phyloP scores from a whole-genome alignment of 2,113 vertebrate species.

The Cyanistes caeruleus region DNA sequence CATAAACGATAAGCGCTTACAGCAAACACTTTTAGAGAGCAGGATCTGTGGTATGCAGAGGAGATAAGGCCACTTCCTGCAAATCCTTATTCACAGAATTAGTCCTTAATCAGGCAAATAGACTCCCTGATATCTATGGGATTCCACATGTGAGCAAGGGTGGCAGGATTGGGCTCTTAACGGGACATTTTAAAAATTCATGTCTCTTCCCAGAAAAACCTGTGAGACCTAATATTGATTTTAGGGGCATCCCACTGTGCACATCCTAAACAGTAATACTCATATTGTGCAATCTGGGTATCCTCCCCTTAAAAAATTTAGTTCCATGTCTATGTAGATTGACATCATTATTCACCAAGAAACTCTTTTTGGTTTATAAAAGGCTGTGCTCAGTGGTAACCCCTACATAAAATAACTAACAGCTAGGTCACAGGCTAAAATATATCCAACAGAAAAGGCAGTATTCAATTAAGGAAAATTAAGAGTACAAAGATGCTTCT shows the following conservation, averaged over 20 bases:
- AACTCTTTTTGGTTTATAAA: not conserved
- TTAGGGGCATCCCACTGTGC: not conserved
- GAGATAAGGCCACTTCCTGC: conserved; percentile 67
- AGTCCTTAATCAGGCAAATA: conserved; percentile 54
- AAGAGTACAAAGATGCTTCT: not conserved
- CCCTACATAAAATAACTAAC: not conserved
- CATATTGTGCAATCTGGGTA: not conserved
- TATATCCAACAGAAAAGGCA: not conserved
- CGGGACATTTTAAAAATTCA: not conserved
- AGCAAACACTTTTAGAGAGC: conserved; percentile 68
- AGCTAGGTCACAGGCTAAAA: not conserved
- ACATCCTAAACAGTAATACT: not conserved
- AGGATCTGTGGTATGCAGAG: conserved; percentile 62
- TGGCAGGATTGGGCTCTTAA: conserved; percentile 20
- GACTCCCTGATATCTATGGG: not conserved
- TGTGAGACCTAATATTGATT: not conserved
- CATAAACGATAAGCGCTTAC: conserved; percentile 60
- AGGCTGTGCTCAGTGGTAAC: not conserved
- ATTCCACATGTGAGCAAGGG: conserved; percentile 1
- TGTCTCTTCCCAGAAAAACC: not conserved
- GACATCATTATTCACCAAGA: not conserved
- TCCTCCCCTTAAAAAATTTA: not conserved
- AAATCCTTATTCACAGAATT: conserved; percentile 66
- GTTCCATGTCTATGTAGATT: not conserved
- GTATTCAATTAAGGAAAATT: not conserved